Evolutionary conservation across 1,140 invertebrate species (phyloP), one percentile per base, ranked within the genome.

Genomic region (Nephila pilipes): DNA sequence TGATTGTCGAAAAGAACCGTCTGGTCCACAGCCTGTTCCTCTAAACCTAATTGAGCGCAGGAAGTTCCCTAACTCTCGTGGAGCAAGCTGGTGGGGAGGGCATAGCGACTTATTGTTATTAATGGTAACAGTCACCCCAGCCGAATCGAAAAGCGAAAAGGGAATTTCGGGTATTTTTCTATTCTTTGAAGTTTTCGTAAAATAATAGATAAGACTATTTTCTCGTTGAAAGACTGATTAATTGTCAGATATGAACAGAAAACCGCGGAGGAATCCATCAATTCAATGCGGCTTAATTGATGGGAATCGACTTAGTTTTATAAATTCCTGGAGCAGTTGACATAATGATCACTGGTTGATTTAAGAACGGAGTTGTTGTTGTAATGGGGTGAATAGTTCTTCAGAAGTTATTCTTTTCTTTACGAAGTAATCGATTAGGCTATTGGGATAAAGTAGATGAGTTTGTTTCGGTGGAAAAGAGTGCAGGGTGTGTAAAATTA

Each of bases 1-100:
- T 75, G 65, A 75, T 75, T 75, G 65, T 75, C 65, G 65, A 75
- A 75, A 75, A 75, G 65, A 75, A 75, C 25, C 65, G 65, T 75
- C 65, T 32, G 65, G 65, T 75, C 65, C 25, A 29, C 25, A 29
- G 29, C 25, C 25, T 32, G 25, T 29, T 75, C 29, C 65, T 18
- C 5, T 10, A 29, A 75, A 36, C 65, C 65, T 75, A 75, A 75
- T 75, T 75, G 65, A 75, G 65, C 65, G 65, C 65, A 75, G 25
- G 29, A 75, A 75, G 65, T 75, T 75, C 65, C 65, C 65, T 32
- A 75, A 29, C 29, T 75, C 65, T 75, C 25, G n/a, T 22, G 25
- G 63, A 14, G 63, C 22, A 12, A n/a, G 65, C 25, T 29, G 16
- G 29, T 75, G 65, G 65, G 65, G 65, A 16, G 25, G 65, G 12